Evolutionary conservation across 1,140 invertebrate genomes (phyloP).

Genomic region (Drosophila dunni): DNA sequence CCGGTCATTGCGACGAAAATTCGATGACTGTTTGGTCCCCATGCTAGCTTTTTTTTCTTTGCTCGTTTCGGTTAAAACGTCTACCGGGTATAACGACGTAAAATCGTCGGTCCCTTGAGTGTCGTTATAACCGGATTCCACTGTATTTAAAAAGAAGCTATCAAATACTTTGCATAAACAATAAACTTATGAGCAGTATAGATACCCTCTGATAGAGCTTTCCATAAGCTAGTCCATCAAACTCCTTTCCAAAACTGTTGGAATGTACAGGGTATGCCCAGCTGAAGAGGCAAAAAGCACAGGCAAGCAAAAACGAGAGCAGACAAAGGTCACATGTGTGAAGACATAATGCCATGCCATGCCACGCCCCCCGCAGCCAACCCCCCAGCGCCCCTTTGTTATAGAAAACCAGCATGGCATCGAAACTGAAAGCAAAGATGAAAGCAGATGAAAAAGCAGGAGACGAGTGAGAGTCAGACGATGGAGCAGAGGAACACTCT

Average conservation of each 20-base stretch:
- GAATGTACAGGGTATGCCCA: not conserved
- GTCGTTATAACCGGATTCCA: too few relatives aligned
- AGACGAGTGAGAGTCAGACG: not conserved
- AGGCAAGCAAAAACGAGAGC: conserved; percentile 24
- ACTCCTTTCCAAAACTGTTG: not conserved
- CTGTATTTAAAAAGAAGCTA: too few relatives aligned
- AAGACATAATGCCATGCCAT: conserved; percentile 60
- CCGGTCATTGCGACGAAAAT: too few relatives aligned
- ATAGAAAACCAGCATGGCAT: not conserved
- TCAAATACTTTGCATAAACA: too few relatives aligned
- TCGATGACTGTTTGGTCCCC: too few relatives aligned
- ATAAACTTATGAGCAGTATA: not conserved
- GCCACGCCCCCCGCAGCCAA: not conserved
- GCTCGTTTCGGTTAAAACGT: too few relatives aligned
- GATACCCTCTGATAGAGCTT: too few relatives aligned
- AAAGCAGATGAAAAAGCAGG: not conserved
- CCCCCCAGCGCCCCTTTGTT: not conserved
- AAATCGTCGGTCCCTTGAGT: too few relatives aligned
- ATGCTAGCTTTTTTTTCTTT: too few relatives aligned
- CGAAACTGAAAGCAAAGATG: not conserved
- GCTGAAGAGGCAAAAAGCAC: not conserved
- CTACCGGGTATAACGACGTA: too few relatives aligned
- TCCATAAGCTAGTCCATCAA: not conserved
- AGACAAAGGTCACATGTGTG: conserved; percentile 68
- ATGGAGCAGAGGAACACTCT: not conserved